Base-by-base conservation (phyloP, 2,797 vertebrate species). In the Trachurus trachurus region DNA sequence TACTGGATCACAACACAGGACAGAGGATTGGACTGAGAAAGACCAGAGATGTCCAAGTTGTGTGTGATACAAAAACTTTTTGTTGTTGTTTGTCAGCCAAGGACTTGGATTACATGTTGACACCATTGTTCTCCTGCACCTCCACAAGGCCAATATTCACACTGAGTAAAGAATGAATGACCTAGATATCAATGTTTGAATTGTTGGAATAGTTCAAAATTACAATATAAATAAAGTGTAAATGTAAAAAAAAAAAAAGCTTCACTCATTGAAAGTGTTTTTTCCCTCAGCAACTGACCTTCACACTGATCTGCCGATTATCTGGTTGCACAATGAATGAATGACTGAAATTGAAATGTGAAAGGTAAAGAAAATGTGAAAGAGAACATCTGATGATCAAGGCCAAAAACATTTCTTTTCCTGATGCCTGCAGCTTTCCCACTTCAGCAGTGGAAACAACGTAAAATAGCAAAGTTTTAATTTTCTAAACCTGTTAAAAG, bases 211-310 rank as follows among this genome's bases (percentile, higher is more conserved):
- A 31, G 44, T 73, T 73, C 5, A 2, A 57, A n/a, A 78, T 49
- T 57, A 62, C 9, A 53, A 11, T 78, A 21, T 61, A 1, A 62
- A 89, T 87, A 89, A 91, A 87, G 54, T 74, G 21, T 54, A 12
- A 31, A 47, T 15, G 16, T 47, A n/a, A 15, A 64, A 2, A 45
- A 45, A 45, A 45, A 7, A 45, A 47, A 49, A 54, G 52, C 22
- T 26, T 15, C 3, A 54, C 7, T 54, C 52, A 54, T 26, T 22
- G 3, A 22, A 53, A 53, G n/a, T 22, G 10, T 26, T 12, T 54
- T 54, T 29, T 17, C 26, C 53, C 15, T 31, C 26, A 56, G 15
- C 9, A 57, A 1, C 9, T 1, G 66, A 21, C 40, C 45, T 9
- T 26, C 31, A 60, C 44, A 10, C 19, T 59, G 6, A 49, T 29